Evolutionary conservation across 1,140 invertebrate genomes (phyloP), one percentile per base, ranked within the genome.

Genomic region (Thalassaphorura encarpata): DNA sequence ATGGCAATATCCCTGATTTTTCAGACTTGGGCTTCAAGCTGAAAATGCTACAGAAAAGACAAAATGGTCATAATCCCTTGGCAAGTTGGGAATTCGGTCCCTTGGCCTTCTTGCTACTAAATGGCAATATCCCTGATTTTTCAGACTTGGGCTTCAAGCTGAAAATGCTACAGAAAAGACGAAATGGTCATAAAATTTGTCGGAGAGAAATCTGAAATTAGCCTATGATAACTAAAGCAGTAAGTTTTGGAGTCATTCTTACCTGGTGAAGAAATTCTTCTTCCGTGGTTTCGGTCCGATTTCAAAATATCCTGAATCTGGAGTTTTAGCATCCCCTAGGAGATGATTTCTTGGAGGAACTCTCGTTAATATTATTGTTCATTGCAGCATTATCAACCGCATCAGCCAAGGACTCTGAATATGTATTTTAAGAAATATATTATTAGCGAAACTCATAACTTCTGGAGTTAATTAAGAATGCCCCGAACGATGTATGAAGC

Each of bases 231-330:
- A n/a, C n/a, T n/a, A n/a, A n/a, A n/a, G n/a, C n/a, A n/a, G n/a
- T n/a, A n/a, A n/a, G n/a, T n/a, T n/a, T n/a, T n/a, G n/a, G n/a
- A n/a, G n/a, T 23, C 13, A 54, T 23, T 23, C 40, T 61, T 50
- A 56, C 59, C 52, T 61, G 24, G 53, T 39, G 47, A 63, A 51
- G 45, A 60, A 63, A 28, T 58, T 60, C 45, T 63, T 60, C 55
- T 60, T 60, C 43, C 58, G 50, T 39, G 42, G 15, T 41, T 56
- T 60, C 19, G 41, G 28, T 31, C 60, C 62, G n/a, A 60, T 28
- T 27, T 63, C 61, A 54, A 47, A 63, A 46, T 60, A 63, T 29
- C 58, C 62, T 2, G 55, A 57, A 39, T 60, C 58, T 27, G 56
- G 52, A 46, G 58, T 63, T 26, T 63, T n/a, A n/a, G n/a, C n/a